Evolutionary conservation across 2,888 invertebrate genomes (phyloP), one percentile per base, ranked within the genome.

Genomic region (Conchocele bisecta): DNA sequence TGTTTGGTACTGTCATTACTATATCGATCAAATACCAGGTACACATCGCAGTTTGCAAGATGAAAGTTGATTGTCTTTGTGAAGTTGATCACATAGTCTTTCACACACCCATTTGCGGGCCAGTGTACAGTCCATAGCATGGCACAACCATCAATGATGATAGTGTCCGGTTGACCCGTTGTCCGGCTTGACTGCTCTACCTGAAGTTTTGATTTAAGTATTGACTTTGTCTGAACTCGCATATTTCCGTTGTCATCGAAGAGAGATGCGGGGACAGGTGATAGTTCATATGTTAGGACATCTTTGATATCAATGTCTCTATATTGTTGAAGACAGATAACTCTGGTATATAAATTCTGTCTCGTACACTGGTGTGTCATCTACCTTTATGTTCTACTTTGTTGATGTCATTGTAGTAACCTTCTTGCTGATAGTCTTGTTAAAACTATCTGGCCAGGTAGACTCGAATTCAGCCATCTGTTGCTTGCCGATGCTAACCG

Each of bases 211-310:
- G 17, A 17, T 22, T 57, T 65, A 15, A 57, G 24, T 20, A 37
- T n/a, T 1, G 65, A 28, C 37, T 65, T 57, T n/a, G 56, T 22
- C 22, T 5, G 33, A n/a, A 50, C 48, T 41, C 48, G 48, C 44
- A 51, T 39, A 15, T 65, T 31, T 9, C 70, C 59, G 24, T 15
- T 59, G n/a, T 59, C 59, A 17, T 48, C 28, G 42, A 65, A 65
- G 65, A 65, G 54, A 2, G 60, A 65, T 2, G 60, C 61, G 22
- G 70, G 65, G 0, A 70, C 53, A 26, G 53, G 61, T 4, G 69
- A 28, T 2, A 69, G 31, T 28, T 69, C 57, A 33, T 63, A 24
- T 1, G 24, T 6, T 0, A 69, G n/a, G 2, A 69, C 7, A 51
- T 41, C 22, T 5, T 41, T 24, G 2, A 69, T 13, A 22, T 59